Conservation (phyloP, 2,113 vertebrate genomes). For the Oceanodroma tethys region DNA sequence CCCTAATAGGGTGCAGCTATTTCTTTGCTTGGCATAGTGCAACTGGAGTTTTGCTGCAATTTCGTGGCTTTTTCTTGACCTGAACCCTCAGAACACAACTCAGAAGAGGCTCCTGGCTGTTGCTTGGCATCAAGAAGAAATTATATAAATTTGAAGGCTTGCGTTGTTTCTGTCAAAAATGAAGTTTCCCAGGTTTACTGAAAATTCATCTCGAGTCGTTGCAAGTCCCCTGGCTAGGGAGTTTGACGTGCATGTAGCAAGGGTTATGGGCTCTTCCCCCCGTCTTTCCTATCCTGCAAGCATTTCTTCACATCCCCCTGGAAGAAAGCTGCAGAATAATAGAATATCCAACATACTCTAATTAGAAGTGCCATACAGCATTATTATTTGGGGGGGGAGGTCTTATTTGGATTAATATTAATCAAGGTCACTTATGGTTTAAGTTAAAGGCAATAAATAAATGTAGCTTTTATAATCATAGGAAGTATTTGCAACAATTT, state of each 20-base stretch:
- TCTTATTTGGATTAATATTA: not conserved
- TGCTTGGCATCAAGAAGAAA: not conserved
- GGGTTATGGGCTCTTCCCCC: not conserved
- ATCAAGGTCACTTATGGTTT: not conserved
- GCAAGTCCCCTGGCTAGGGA: not conserved
- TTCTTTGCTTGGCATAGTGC: not conserved
- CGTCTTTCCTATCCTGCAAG: not conserved
- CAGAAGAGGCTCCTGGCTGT: not conserved
- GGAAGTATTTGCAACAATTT: not conserved
- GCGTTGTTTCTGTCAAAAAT: not conserved
- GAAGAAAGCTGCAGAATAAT: not conserved
- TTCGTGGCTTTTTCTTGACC: not conserved
- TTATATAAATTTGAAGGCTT: not conserved
- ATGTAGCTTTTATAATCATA: not conserved
- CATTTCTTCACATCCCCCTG: not conserved
- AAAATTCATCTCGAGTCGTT: not conserved
- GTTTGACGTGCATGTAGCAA: not conserved
- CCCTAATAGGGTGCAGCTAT: not conserved
- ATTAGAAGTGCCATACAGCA: not conserved
- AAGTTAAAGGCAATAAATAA: not conserved
- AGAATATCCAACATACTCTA: not conserved
- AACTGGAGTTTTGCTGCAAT: not conserved
- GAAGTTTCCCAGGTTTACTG: not conserved
- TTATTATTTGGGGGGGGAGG: not conserved
- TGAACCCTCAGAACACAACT: not conserved